These are phyloP conservation scores for Catharus fuscescens DNA, from an alignment of 2,113 vertebrate genomes.

Conservation along the genomic window DNA sequence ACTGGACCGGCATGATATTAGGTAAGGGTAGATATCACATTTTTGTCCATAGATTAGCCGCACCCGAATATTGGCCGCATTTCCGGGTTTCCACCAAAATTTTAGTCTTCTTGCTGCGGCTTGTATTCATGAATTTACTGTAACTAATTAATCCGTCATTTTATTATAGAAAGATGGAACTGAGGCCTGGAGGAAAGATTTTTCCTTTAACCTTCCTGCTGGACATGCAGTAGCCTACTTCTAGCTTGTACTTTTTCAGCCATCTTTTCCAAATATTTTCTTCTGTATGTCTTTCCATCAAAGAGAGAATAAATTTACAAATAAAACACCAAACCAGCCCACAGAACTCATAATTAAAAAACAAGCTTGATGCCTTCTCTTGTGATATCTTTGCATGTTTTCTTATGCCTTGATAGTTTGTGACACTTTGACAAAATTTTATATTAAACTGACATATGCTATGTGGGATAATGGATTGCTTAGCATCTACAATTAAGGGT, in stretches of 20 bases:
- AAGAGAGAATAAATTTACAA: neutral
- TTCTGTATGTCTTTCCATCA: neutral
- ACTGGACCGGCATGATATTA: no score
- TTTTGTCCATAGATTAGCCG: no score
- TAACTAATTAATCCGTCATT: neutral
- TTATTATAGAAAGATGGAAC: neutral
- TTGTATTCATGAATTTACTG: no score
- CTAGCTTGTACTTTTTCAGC: neutral
- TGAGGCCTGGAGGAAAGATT: neutral
- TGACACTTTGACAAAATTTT: neutral
- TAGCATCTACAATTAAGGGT: neutral
- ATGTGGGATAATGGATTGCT: neutral
- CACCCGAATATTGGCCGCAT: no score
- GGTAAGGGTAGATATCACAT: no score
- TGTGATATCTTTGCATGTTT: neutral
- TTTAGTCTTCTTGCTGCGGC: no score
- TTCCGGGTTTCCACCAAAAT: no score
- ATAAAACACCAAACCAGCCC: fast-evolving
- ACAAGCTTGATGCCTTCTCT: neutral
- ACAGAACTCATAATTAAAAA: neutral
- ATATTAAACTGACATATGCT: neutral
- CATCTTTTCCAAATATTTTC: neutral
- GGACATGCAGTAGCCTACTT: neutral
- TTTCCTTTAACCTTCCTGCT: neutral
- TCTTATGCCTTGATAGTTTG: neutral